Evolutionary conservation across 2,797 vertebrate species (phyloP).

Genomic region (Cossypha caffra): DNA sequence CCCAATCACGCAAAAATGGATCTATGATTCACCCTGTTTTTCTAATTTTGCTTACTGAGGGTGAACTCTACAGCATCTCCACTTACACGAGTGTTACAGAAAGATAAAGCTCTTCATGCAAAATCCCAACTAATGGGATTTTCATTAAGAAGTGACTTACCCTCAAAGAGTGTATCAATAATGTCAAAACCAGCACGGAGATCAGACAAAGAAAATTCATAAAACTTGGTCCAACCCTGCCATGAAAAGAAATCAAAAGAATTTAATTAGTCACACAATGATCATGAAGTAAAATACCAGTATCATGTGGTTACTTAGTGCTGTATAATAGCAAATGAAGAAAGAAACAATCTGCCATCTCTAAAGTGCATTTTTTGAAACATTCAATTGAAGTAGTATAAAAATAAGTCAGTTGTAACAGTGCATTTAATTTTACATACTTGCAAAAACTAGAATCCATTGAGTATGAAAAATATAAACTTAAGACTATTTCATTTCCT

Average conservation of each 20-base stretch:
- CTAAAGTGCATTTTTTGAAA: neutral
- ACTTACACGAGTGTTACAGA: neutral
- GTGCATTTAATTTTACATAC: neutral
- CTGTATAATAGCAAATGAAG: no score
- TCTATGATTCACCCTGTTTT: neutral
- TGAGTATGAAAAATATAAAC: neutral
- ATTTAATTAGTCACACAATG: neutral
- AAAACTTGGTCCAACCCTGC: slow-evolving; percentile 98
- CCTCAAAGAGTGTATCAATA: slow-evolving; percentile 92
- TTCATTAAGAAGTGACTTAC: slow-evolving; percentile 74
- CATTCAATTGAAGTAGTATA: neutral
- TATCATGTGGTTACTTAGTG: neutral
- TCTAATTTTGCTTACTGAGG: neutral
- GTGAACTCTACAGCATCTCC: neutral
- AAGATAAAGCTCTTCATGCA: neutral
- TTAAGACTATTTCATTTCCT: neutral
- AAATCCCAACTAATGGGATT: neutral
- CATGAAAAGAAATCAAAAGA: slow-evolving; percentile 34
- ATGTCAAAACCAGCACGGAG: slow-evolving; percentile 94
- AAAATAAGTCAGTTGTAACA: neutral
- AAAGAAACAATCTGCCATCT: neutral
- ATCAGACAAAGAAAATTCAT: slow-evolving; percentile 96
- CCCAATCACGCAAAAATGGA: neutral
- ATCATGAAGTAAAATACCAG: neutral
- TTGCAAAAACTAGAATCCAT: neutral